phyloP scores from a whole-genome alignment of 2,797 vertebrate genomes.

The Scleropages formosus region DNA sequence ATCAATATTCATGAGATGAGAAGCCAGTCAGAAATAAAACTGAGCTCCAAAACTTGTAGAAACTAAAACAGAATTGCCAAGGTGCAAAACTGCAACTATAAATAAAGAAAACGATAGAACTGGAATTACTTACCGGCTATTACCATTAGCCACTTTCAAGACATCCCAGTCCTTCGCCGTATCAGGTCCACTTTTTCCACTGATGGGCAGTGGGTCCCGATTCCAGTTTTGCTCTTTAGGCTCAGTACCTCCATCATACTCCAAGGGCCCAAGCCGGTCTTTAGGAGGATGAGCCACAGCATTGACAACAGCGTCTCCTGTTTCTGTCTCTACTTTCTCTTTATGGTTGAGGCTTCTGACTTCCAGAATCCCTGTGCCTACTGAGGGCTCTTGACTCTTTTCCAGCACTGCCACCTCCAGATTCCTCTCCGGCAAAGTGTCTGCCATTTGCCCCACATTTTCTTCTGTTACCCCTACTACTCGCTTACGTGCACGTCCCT shows the following conservation, averaged over 20 bases:
- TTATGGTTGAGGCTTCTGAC: neutral
- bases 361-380: neutral
- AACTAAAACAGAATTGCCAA: neutral
- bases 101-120: constrained; percentile 31
- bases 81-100: neutral
- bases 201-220: neutral
- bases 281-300: constrained; percentile 50
- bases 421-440: constrained; percentile 20
- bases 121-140: constrained; percentile 48
- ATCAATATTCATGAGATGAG: too few species aligned
- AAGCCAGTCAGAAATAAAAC: too few species aligned
- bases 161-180: constrained; percentile 55
- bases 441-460: neutral
- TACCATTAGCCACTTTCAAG: constrained; percentile 32
- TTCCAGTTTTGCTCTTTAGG: constrained; percentile 37
- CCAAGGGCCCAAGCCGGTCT: constrained; percentile 75
- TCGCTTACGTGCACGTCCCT: neutral
- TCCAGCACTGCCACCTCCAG: constrained; percentile 8
- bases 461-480: constrained; percentile 15
- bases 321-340: neutral
- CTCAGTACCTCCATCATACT: constrained; percentile 56
- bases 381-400: constrained; percentile 3
- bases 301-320: neutral
- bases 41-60: too few species aligned
- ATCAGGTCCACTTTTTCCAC: constrained; percentile 41